Base-by-base conservation (phyloP, 2,113 vertebrate species). In the Charina bottae region DNA sequence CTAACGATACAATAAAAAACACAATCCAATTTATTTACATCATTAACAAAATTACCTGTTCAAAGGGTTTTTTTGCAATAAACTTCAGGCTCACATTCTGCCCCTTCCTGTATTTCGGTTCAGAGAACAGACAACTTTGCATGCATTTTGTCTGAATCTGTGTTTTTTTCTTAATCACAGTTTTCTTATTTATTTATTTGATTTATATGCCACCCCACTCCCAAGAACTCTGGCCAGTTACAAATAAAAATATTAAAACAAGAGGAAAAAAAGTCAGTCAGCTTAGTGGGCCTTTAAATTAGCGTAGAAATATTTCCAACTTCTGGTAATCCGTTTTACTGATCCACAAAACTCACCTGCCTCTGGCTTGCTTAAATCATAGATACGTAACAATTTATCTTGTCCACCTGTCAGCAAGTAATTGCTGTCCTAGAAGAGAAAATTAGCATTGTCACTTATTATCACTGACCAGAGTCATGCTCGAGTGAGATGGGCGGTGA, bases 311-410 rank as follows among this genome's bases (percentile, higher is more conserved):
- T 64, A 86, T 46, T 46, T 21, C 2, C 24, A 87, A 37, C 6
- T 28, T 85, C 85, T 46, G 1, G 53, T 88, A 54, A 83, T 8
- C 46, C 59, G 19, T 23, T 92, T 23, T 55, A 53, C 54, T 10
- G 28, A 53, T 85, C 92, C 15, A 28, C 33, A 84, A 62, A 62
- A 93, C 97, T 96, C 94, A 99, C 99, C 99, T 95, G 98, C 98
- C 95, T 99, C 99, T 46, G 99, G 98, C 93, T 98, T 98, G 96
- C 97, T 98, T 95, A 99, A 97, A 91, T 99, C 99, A 4, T 99
- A 99, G 93, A 99, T 99, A 83, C 99, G 98, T 92, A 99, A 97
- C 64, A 99, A 93, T 96, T 99, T 99, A 96, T 99, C 99, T 42
- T 99, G 99, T 94, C 99, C 99, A 56, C 97, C 99, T 5, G 99